Conservation (phyloP, 1,140 invertebrate species). For the Neodiprion lecontei region DNA sequence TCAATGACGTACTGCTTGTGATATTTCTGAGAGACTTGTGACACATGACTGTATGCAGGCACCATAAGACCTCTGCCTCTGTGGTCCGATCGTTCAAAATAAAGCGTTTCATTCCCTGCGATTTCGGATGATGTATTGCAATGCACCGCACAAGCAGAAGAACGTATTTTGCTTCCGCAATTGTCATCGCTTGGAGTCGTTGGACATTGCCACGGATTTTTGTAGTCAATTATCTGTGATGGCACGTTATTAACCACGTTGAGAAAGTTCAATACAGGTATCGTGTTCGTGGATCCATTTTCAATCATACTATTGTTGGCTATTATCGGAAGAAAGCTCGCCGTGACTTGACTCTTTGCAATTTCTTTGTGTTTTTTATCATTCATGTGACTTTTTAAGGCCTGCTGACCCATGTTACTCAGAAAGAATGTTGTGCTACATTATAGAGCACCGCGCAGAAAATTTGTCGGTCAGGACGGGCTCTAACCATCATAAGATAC, state of each 20-base stretch:
- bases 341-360: neutral
- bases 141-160: neutral
- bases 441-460: conserved; percentile 9
- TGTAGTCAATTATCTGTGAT: too few species aligned
- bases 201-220: neutral
- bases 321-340: conserved; percentile 7
- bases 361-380: conserved; percentile 12
- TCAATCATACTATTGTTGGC: neutral
- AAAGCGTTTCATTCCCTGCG: conserved; percentile 8
- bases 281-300: conserved; percentile 8
- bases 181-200: conserved; percentile 8
- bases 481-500: too few species aligned
- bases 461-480: neutral
- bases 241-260: neutral
- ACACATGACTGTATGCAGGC: conserved; percentile 16
- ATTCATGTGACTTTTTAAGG: conserved; percentile 11
- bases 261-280: neutral
- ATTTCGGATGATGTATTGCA: neutral
- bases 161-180: conserved; percentile 16
- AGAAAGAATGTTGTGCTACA: neutral
- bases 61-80: conserved; percentile 14
- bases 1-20: conserved; percentile 1
- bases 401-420: conserved; percentile 8
- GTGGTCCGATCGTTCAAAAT: conserved; percentile 2
- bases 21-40: conserved; percentile 14